Base-by-base conservation (phyloP, 2,888 invertebrate genomes). In the Andrena bucephala region DNA sequence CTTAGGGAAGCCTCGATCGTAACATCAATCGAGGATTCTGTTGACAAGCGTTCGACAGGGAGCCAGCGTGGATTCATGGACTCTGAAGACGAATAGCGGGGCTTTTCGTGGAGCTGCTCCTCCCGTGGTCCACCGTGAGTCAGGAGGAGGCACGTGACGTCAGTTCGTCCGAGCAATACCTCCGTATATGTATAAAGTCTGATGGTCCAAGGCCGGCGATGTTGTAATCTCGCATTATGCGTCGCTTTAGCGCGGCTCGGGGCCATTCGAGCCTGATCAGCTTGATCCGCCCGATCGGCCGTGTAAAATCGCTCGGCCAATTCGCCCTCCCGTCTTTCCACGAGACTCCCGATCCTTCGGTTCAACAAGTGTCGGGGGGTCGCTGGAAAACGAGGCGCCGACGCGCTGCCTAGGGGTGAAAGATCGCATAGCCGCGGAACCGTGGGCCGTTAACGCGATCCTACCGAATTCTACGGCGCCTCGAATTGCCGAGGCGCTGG, bases 161-260 rank as follows among this genome's bases (percentile, higher is more conserved):
- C 93, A 93, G 87, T 81, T 80, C 75, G 89, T 85, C 86, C 91
- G 86, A 87, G 88, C 89, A 83, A 91, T 89, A 87, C 88, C 89
- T 91, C 93, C 93, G 93, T 92, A 93, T 92, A 93, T 90, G 93
- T 92, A 92, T 92, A 92, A 92, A 90, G 88, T 89, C 83, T 87
- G 90, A 92, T 92, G 92, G 91, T 85, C 91, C 92, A 92, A 92
- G 92, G 92, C 84, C 82, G 77, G n/a, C 79, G 87, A 87, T 90
- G 89, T 90, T 84, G 90, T 85, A 91, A 91, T 86, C 85, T 78
- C 86, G 54, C 57, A 27, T 79, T 79, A 66, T 76, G 72, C 75
- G 71, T 62, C 74, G 77, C 65, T 59, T 69, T 68, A 76, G 67
- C 68, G 68, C 77, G 57, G 52, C 69, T 27, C 48, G 59, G 52